Percentiles rank a stretch among this genome's conserved stretches.
These are phyloP conservation scores for Lypha dubia DNA, from an alignment of 2,888 invertebrate genomes.

Conservation along the genomic window DNA sequence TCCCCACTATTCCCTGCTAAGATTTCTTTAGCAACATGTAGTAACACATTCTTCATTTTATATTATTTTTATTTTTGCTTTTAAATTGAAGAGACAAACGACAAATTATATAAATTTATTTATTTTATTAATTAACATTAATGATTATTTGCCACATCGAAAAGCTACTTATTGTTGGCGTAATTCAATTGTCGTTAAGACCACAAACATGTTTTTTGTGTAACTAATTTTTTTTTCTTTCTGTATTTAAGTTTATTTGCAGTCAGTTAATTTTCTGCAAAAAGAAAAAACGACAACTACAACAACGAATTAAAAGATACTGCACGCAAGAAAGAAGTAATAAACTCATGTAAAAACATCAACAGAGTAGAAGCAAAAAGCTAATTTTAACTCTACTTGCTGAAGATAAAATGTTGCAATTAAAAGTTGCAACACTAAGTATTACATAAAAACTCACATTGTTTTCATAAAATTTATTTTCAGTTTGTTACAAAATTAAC, in stretches of 20 bases:
- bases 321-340: background rate
- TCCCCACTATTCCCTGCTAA: background rate
- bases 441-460: constrained; percentile 42
- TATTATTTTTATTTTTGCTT: too few relatives aligned
- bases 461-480: constrained; percentile 25
- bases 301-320: background rate
- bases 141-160: constrained; percentile 10
- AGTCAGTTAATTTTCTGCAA: constrained; percentile 39
- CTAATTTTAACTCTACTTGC: constrained; percentile 4
- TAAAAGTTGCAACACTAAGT: constrained; percentile 23
- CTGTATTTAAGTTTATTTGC: background rate
- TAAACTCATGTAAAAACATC: background rate
- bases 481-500: constrained; percentile 26
- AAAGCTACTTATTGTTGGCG: constrained; percentile 43
- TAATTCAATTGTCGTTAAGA: constrained; percentile 58
- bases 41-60: too few relatives aligned
- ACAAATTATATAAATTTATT: background rate
- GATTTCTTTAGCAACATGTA: background rate
- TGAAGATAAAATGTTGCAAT: constrained; percentile 22
- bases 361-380: background rate
- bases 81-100: background rate
- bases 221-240: background rate
- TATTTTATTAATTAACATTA: constrained; percentile 34
- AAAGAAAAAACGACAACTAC: constrained; percentile 8
- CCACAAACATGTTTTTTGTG: constrained; percentile 56